Base-by-base conservation (phyloP, 1,140 invertebrate species). In the Macrotrachela quadricornifera region DNA sequence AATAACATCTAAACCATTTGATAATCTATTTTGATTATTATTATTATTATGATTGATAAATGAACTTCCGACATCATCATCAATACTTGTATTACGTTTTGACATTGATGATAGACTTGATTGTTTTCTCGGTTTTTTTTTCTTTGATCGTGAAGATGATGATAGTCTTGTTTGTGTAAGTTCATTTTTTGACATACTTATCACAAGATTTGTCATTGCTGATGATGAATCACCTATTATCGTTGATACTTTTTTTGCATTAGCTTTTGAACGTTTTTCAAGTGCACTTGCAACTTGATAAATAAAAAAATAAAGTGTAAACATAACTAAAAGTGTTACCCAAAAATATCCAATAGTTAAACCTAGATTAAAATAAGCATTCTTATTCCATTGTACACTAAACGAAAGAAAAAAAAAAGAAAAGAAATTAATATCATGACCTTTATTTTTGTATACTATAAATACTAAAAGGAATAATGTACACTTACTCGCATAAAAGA, bases 271-370 rank as follows among this genome's bases (percentile, higher is more conserved):
- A 90, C 65, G 95, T 94, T 88, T 84, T 63, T 95, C 90, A 81
- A 99, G 88, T 59, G 90, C 82, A 61, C 92, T 87, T 0, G 92
- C 92, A 14, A 91, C 95, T 64, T 86, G 86, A 68, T 97, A 99
- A 61, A 99, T 99, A 3, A 90, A 88, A 43, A 80, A 84, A 66
- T 99, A 99, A 0, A 99, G 74, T 10, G 58, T 57, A 37, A 60
- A 62, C 67, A 71, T 71, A 0, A 71, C 62, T 15, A 64, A 39
- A 3, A 71, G 57, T 0, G 47, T 55, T 10, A 55, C 17, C 52
- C 52, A 54, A 41, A 49, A 54, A 44, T 99, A 99, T 21, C 82
- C 84, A 58, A 96, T 90, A 50, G 96, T 95, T 18, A 95, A 74
- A n/a, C 87, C 81, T 38, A 87, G 92, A 64, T 92, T 94, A 70